Percentiles rank a stretch among this genome's conserved stretches.
These are phyloP conservation scores for Hypsopygia costalis DNA, from an alignment of 2,888 invertebrate genomes.

Conservation along the genomic window DNA sequence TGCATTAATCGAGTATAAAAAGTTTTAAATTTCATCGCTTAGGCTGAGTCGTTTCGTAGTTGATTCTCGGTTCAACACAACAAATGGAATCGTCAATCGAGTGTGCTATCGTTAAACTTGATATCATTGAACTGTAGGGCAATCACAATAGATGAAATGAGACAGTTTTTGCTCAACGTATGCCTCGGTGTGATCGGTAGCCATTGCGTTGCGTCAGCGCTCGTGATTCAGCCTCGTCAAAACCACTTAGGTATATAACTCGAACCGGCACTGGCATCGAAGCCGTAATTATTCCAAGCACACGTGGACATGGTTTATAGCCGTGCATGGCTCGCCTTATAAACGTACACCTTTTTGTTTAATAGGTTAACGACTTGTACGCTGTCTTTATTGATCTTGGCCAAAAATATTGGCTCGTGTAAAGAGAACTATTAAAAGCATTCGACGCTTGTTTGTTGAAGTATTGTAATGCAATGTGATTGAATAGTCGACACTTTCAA, in stretches of 20 bases:
- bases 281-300: slow-evolving; percentile 69
- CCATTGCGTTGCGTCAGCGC: slow-evolving; percentile 48
- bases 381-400: slow-evolving; percentile 52
- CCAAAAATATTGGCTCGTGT: slow-evolving; percentile 30
- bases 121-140: not conserved
- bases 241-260: slow-evolving; percentile 37
- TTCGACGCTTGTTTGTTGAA: not conserved
- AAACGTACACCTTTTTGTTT: slow-evolving; percentile 62
- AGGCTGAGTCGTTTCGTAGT: not conserved
- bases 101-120: no score
- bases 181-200: slow-evolving; percentile 33
- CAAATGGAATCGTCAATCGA: not conserved
- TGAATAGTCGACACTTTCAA: not conserved
- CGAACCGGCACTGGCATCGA: slow-evolving; percentile 30
- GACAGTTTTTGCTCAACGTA: slow-evolving; percentile 36
- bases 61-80: not conserved
- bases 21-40: slow-evolving; percentile 2
- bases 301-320: slow-evolving; percentile 70
- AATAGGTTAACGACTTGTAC: slow-evolving; percentile 66
- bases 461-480: not conserved
- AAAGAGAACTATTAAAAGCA: not conserved
- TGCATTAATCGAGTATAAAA: slow-evolving; percentile 12
- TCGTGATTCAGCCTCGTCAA: slow-evolving; percentile 60
- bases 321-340: slow-evolving; percentile 56
- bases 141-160: slow-evolving; percentile 11